These are phyloP conservation scores for Zaprionus ghesquierei DNA, from an alignment of 1,140 invertebrate species.

Conservation along the genomic window DNA sequence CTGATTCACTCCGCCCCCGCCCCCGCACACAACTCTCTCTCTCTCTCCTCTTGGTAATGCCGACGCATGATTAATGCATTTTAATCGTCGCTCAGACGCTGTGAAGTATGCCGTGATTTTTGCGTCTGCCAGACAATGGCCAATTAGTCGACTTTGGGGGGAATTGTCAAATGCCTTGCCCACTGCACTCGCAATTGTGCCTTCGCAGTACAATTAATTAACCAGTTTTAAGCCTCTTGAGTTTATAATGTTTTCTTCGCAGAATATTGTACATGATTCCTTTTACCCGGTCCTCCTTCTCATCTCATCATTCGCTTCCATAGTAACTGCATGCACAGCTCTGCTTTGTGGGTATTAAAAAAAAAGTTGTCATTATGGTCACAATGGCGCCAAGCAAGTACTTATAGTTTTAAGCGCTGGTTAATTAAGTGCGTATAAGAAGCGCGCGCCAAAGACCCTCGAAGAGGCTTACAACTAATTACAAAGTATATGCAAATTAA, in stretches of 20 bases:
- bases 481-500: background rate
- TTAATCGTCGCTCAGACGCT: constrained; percentile 19
- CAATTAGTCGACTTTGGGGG: constrained; percentile 28
- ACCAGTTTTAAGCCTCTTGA: constrained; percentile 8
- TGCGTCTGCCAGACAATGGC: constrained; percentile 20
- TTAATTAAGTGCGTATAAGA: constrained; percentile 16
- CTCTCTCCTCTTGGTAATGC: constrained; percentile 16
- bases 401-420: constrained; percentile 4
- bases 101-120: constrained; percentile 10
- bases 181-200: background rate
- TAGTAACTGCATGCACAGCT: background rate
- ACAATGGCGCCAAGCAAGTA: constrained; percentile 10
- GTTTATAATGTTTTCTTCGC: constrained; percentile 14
- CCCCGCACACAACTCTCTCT: constrained; percentile 10
- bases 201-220: constrained; percentile 24
- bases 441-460: background rate
- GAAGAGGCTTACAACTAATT: background rate
- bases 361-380: constrained; percentile 31
- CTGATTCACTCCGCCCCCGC: constrained; percentile 21
- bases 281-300: background rate
- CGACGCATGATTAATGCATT: constrained; percentile 65
- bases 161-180: constrained; percentile 4
- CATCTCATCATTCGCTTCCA: no score
- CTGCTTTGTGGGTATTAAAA: constrained; percentile 44
- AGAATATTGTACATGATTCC: background rate